phyloP scores from a whole-genome alignment of 2,113 vertebrate genomes.

The Elephas maximus region DNA sequence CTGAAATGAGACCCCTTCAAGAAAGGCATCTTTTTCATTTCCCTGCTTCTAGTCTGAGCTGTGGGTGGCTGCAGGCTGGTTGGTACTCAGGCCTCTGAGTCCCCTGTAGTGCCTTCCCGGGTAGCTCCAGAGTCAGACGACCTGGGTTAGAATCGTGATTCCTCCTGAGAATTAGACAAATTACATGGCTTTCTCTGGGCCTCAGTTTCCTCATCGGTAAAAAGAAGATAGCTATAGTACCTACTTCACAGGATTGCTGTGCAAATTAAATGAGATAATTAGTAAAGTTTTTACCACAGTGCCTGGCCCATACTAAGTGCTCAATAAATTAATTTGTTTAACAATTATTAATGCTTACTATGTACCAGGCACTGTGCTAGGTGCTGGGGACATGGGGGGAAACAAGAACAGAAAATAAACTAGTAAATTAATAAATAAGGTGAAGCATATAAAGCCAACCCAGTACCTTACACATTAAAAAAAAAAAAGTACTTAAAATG shows the following conservation, averaged over 20 bases:
- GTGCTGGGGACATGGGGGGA: not conserved
- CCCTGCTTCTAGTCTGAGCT: conserved; percentile 9
- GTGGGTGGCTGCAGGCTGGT: not conserved
- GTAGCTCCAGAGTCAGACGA: conserved; percentile 35
- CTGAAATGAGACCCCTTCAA: conserved; percentile 46
- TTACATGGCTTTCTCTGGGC: not conserved
- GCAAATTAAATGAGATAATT: conserved; percentile 60
- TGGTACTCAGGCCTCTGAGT: not conserved
- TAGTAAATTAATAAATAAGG: conserved; percentile 52
- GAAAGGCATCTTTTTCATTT: conserved; percentile 9
- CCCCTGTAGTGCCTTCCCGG: not conserved
- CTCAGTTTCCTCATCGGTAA: not conserved
- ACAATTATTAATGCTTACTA: conserved; percentile 47
- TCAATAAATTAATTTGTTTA: conserved; percentile 42
- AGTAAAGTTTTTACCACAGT: not conserved
- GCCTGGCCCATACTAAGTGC: not conserved
- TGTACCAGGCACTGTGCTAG: not conserved
- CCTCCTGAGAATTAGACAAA: conserved; percentile 42
- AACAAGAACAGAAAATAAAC: conserved; percentile 62
- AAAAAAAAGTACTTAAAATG: conserved; percentile 14
- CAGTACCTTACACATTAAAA: not conserved
- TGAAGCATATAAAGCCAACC: conserved; percentile 34
- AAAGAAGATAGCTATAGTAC: not conserved
- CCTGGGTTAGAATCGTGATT: conserved; percentile 38
- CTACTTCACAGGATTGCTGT: not conserved